These are phyloP conservation scores for Oligia strigilis DNA, from an alignment of 2,888 invertebrate species.

Conservation along the genomic window DNA sequence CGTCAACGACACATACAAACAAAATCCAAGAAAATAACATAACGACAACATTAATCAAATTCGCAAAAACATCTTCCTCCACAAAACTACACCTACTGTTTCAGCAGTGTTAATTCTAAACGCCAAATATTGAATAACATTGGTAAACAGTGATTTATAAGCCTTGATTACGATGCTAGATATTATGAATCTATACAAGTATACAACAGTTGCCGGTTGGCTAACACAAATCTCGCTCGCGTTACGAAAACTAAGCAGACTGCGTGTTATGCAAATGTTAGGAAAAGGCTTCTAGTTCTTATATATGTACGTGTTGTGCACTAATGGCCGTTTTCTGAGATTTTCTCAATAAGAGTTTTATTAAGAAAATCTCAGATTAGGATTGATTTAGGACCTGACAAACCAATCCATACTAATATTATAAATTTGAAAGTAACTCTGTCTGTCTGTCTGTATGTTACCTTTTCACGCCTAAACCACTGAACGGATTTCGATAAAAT, in stretches of 20 bases:
- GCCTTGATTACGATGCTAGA: conserved; percentile 39
- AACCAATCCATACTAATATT: not conserved
- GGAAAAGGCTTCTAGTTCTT: conserved; percentile 39
- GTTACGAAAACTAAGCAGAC: conserved; percentile 59
- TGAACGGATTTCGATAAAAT: no score
- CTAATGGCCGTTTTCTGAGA: not conserved
- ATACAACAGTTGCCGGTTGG: conserved; percentile 22
- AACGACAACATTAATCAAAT: not conserved
- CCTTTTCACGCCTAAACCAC: no score
- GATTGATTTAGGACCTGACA: not conserved
- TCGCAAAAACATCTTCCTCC: not conserved
- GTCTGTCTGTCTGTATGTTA: no score
- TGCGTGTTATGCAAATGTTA: conserved; percentile 56
- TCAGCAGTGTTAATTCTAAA: conserved; percentile 18
- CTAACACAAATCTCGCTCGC: conserved; percentile 51
- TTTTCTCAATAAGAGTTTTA: not conserved
- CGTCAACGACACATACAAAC: not conserved
- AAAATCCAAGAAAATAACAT: not conserved
- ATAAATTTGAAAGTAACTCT: no score
- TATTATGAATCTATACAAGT: conserved; percentile 38
- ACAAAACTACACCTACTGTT: conserved; percentile 18
- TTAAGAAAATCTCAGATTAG: not conserved
- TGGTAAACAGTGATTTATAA: conserved; percentile 37
- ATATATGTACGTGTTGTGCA: not conserved
- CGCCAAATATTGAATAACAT: conserved; percentile 31